Conservation (phyloP, 2,797 vertebrate genomes). For the Salarias fasciatus region DNA sequence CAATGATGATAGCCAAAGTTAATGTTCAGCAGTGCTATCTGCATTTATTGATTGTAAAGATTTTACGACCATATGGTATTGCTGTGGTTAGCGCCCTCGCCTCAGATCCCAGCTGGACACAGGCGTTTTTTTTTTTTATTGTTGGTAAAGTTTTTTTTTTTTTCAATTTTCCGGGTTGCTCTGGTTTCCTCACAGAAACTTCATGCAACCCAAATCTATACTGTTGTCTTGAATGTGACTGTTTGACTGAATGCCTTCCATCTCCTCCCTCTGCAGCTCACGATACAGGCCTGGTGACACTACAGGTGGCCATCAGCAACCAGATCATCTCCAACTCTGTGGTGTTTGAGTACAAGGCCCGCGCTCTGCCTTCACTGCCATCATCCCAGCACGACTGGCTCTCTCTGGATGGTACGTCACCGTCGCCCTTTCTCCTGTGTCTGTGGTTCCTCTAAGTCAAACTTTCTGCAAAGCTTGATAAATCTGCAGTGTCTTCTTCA, state of each 20-base stretch:
- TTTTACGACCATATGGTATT: no score
- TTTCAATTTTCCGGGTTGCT: no score
- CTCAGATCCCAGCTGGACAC: no score
- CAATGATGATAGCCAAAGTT: no score
- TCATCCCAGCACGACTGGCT: slow-evolving; percentile 99
- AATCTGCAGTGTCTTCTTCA: not conserved
- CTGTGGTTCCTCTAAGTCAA: no score
- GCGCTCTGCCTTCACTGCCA: slow-evolving; percentile 94
- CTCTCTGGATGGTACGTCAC: slow-evolving; percentile 92
- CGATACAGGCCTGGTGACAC: slow-evolving; percentile 97
- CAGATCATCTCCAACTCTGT: slow-evolving; percentile 99
- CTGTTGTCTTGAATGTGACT: no score
- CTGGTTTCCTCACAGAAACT: no score
- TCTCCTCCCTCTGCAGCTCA: slow-evolving; percentile 84
- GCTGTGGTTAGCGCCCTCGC: no score
- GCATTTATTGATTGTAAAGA: no score
- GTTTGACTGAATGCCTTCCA: slow-evolving; percentile 17
- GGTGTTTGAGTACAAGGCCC: slow-evolving; percentile 99
- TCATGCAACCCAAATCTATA: no score
- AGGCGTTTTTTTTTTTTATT: no score
- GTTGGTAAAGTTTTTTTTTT: not conserved
- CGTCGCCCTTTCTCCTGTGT: not conserved
- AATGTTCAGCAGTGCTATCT: no score
- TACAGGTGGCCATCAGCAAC: slow-evolving; percentile 98
- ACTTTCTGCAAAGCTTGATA: not conserved